A percentile compares a stretch with the other conserved stretches of the same genome.
Conservation (phyloP, 2,888 invertebrate genomes). For the Zygogramma bicolorata region DNA sequence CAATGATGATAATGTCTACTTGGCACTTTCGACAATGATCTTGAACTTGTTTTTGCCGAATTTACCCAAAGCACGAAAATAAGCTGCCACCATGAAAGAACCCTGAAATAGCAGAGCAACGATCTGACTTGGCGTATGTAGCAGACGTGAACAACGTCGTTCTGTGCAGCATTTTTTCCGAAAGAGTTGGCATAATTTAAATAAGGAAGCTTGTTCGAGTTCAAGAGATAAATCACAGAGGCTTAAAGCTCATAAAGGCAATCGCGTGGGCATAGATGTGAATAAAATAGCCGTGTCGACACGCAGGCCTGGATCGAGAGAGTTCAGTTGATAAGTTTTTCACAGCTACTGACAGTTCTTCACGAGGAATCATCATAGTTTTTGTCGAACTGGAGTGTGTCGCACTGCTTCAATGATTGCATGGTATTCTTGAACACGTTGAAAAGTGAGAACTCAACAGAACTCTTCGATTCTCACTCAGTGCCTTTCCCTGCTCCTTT, state of each 20-base stretch:
- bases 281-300: neutral
- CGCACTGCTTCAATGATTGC: no score
- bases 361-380: no score
- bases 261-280: neutral
- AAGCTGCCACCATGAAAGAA: neutral
- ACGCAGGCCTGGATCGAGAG: constrained; percentile 15
- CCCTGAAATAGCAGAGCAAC: neutral
- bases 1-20: neutral
- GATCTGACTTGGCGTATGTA: neutral
- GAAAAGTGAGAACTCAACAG: no score
- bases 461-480: no score
- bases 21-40: neutral
- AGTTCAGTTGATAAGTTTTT: neutral
- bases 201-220: constrained; percentile 9
- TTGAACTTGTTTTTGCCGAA: neutral
- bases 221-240: constrained; percentile 10
- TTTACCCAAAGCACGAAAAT: neutral
- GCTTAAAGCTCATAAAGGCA: constrained; percentile 4
- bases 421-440: no score
- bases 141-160: neutral
- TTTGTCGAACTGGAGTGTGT: no score
- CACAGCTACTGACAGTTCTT: neutral
- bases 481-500: no score
- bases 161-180: neutral
- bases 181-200: constrained; percentile 6